Conservation (phyloP, 2,797 vertebrate species). For the Carcharodon carcharias region DNA sequence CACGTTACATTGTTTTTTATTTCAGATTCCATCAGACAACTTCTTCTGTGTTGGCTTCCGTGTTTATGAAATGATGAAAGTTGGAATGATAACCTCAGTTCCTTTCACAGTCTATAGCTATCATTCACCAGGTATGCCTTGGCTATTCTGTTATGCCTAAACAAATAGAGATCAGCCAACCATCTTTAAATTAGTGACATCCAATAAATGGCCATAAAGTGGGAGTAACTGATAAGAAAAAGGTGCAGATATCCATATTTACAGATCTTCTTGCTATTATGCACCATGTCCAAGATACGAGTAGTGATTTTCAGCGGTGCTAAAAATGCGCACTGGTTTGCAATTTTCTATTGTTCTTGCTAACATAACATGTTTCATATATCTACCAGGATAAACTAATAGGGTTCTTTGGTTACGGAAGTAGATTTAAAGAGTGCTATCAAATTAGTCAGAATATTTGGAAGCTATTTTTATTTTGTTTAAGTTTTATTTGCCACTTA, state of each 20-base stretch:
- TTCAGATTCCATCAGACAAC: conserved; percentile 66
- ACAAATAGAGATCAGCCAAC: background rate
- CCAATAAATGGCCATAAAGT: background rate
- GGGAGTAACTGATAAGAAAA: background rate
- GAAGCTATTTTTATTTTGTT: background rate
- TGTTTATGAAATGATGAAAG: conserved; percentile 63
- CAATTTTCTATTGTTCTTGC: background rate
- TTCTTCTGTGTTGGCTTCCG: conserved; percentile 75
- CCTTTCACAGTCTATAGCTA: conserved; percentile 75
- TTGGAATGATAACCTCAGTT: conserved; percentile 60
- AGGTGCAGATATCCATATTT: background rate
- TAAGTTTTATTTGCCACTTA: background rate
- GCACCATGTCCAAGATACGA: background rate
- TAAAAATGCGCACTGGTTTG: background rate
- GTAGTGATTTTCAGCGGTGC: background rate
- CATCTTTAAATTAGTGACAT: background rate
- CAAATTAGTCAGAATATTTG: background rate
- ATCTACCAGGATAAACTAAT: background rate
- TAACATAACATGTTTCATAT: background rate
- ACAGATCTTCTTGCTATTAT: background rate
- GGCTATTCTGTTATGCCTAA: background rate
- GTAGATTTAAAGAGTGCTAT: background rate
- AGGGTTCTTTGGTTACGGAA: background rate
- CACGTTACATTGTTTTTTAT: background rate
- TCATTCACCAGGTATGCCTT: conserved; percentile 65